These are phyloP conservation scores for Pollicipes pollicipes DNA, from an alignment of 1,140 invertebrate genomes.

Conservation along the genomic window DNA sequence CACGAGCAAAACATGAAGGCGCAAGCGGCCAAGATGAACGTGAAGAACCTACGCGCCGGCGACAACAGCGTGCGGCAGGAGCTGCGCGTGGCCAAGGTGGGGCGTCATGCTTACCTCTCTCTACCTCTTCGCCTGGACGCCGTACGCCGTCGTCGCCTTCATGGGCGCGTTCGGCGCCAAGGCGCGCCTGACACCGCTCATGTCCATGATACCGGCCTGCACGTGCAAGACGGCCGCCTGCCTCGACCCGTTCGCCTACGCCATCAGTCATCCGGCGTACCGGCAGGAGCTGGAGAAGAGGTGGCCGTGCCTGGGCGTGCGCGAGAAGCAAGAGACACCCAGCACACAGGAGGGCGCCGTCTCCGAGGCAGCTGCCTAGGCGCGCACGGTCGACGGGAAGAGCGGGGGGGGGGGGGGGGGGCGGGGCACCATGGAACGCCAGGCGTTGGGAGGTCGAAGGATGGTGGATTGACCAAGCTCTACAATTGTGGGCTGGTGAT, in stretches of 20 bases:
- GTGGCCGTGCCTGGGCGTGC: too few species aligned
- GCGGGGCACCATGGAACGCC: too few species aligned
- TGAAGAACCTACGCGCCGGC: constrained; percentile 52
- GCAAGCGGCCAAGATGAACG: constrained; percentile 79
- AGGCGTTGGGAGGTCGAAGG: too few species aligned
- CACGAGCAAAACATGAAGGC: constrained; percentile 63
- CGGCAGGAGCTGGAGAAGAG: constrained; percentile 42
- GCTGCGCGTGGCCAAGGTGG: constrained; percentile 63
- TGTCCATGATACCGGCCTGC: constrained; percentile 71
- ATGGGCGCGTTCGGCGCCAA: constrained; percentile 69
- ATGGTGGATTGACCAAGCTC: too few species aligned
- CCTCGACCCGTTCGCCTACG: constrained; percentile 63
- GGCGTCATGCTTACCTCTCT: constrained; percentile 65
- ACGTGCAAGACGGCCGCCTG: constrained; percentile 67
- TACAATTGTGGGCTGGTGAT: too few species aligned
- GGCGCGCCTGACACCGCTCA: constrained; percentile 51
- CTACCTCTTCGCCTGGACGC: constrained; percentile 67
- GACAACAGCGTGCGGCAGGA: constrained; percentile 51
- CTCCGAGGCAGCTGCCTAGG: too few species aligned
- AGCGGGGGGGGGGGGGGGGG: too few species aligned
- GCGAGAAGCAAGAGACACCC: too few species aligned
- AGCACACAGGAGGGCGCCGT: too few species aligned
- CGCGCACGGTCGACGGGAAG: too few species aligned
- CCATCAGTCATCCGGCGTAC: constrained; percentile 75
- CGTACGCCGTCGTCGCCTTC: constrained; percentile 54